Base-by-base conservation (phyloP, 2,888 invertebrate species). In the Nymphalis urticae region DNA sequence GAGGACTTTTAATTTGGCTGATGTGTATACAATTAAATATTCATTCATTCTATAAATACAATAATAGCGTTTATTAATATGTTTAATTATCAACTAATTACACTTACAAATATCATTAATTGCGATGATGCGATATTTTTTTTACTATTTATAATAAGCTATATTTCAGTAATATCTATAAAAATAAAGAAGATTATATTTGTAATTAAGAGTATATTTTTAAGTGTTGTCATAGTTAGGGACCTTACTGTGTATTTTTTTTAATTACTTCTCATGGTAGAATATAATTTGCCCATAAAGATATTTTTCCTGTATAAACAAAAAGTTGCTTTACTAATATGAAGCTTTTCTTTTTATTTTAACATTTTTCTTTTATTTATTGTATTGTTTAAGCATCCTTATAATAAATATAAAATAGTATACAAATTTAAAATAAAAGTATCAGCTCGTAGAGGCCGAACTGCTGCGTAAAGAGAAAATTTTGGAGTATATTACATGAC, bases 241-340 rank as follows among this genome's bases (percentile, higher is more conserved):
- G 8, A 36, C 10, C 58, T 72, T 64, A 62, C 27, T 64, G 64
- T 21, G 58, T 59, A 63, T 64, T 70, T 65, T 27, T 13, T 42
- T 42, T 13, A 13, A 42, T 42, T 42, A 19, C 60, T 19, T 64
- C 59, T 67, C 65, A 56, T 72, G 72, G 27, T 51, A 48, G 50
- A 60, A 66, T 56, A 60, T 68, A 60, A 64, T 27, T 62, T 47
- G 64, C 62, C 64, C 64, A 64, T 71, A 59, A 69, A 65, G 50
- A 67, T 70, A 60, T 70, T 64, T 67, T 32, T 68, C 56, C 48
- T 70, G n/a, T 27, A 48, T 56, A 50, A 56, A 48, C 36, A 64
- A 42, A 61, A 42, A 48, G 24, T 66, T 53, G 65, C 56, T 48
- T 48, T 65, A 62, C 70, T 64, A 53, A 69, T 16, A 58, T 27